These are phyloP conservation scores for Riptortus pedestris DNA, from an alignment of 1,140 invertebrate genomes.

Conservation along the genomic window DNA sequence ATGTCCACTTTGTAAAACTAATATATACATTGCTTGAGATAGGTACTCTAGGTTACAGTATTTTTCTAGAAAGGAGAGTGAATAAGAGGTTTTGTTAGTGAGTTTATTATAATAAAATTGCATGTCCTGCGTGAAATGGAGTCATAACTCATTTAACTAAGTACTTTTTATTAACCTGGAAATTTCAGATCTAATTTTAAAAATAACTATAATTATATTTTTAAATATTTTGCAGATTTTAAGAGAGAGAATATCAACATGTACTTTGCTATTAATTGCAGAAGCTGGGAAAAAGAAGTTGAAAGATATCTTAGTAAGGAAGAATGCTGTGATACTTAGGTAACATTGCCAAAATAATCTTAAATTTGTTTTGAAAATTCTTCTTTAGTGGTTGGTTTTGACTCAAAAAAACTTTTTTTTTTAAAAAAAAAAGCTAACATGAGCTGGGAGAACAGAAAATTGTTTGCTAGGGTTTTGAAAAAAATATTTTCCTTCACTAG, in stretches of 20 bases:
- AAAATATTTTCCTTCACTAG: no score
- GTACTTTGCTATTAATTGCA: constrained; percentile 63
- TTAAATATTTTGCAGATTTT: constrained; percentile 59
- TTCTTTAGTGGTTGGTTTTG: neutral
- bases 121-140: neutral
- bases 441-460: neutral
- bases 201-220: neutral
- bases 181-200: neutral
- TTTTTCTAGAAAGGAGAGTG: neutral
- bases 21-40: no score
- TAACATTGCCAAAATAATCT: neutral
- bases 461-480: neutral
- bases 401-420: neutral
- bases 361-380: neutral
- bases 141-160: neutral
- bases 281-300: constrained; percentile 49
- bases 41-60: neutral
- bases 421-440: neutral
- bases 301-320: constrained; percentile 52
- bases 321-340: constrained; percentile 58
- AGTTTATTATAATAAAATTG: neutral
- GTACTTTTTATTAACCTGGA: neutral
- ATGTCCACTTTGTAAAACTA: no score
- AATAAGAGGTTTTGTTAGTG: neutral
- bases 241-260: constrained; percentile 66